Evolutionary conservation across 1,140 invertebrate genomes (phyloP), one percentile per base, ranked within the genome.

Genomic region (Conus ventricosus): DNA sequence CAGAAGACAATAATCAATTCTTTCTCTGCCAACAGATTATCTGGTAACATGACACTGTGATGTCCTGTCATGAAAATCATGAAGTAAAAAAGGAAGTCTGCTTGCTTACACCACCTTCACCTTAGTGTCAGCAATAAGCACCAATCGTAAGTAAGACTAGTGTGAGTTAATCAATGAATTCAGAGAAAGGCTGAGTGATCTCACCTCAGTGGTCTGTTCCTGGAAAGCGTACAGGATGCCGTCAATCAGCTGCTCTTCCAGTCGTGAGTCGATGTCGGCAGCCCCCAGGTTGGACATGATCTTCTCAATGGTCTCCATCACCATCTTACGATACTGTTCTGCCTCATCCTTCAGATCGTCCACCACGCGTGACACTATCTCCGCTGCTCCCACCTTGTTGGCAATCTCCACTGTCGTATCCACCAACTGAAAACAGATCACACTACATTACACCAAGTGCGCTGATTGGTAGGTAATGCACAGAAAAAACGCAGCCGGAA

Each of bases 231-330:
- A 99, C 25, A 99, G 95, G 92, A 99, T 99, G 91, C 99, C 99
- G 93, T 99, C 99, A 95, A 99, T 99, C 17, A 99, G 96, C 93
- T 99, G 99, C 95, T 99, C 99, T 95, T 99, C 99, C 0, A 99
- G 95, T 76, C 99, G 96, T 0, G 98, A 99, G 95, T 99, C 99
- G 83, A 99, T 99, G 95, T 99, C 99, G 0, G 98, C 98, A 0
- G 99, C 99, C 63, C 99, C 99, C 27, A 99, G 96, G 95, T 99
- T 99, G 10, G 97, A 98, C 97, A 99, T 98, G 88, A 99, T 96
- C 95, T 99, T 99, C 95, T 99, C 99, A 90, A 99, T 99, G 0
- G 98, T 99, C 95, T 99, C 99, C 98, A 99, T 99, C 0, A 99
- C 99, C 99, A 99, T 99, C 96, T 99, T 99, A 89, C 99, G 96